Percentiles rank a stretch among this genome's conserved stretches.
phyloP scores from a whole-genome alignment of 2,888 invertebrate species.

The Pheosia gnoma region DNA sequence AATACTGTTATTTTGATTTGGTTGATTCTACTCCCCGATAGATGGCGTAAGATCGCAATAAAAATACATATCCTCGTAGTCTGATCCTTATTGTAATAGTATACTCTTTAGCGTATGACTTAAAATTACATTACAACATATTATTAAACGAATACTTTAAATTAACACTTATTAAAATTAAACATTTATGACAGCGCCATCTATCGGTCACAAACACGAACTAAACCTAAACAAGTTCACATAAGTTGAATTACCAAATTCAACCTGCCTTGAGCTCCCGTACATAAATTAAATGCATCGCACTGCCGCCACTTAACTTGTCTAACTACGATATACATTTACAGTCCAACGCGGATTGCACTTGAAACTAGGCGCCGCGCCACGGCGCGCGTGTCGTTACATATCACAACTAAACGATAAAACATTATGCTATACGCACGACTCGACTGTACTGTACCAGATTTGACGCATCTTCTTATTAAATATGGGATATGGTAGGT shows the following conservation, averaged over 20 bases:
- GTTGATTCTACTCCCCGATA: slow-evolving; percentile 29
- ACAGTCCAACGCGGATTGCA: slow-evolving; percentile 73
- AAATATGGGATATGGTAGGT: slow-evolving; percentile 73
- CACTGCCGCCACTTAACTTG: slow-evolving; percentile 72
- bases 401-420: slow-evolving; percentile 79
- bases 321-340: slow-evolving; percentile 78
- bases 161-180: not conserved
- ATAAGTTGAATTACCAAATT: slow-evolving; percentile 44
- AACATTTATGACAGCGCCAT: slow-evolving; percentile 6
- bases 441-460: slow-evolving; percentile 55
- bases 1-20: slow-evolving; percentile 18
- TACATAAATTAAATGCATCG: slow-evolving; percentile 80
- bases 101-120: not conserved
- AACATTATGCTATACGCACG: slow-evolving; percentile 63
- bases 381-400: slow-evolving; percentile 53
- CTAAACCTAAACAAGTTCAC: not conserved
- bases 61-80: not conserved
- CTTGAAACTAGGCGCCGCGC: slow-evolving; percentile 64
- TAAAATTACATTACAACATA: slow-evolving; percentile 4
- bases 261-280: slow-evolving; percentile 50
- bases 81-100: not conserved
- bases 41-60: slow-evolving; percentile 19
- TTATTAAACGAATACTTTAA: not conserved
- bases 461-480: slow-evolving; percentile 66
- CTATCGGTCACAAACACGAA: slow-evolving; percentile 7